Conservation (phyloP, 2,113 vertebrate species). For the Mugil cephalus region DNA sequence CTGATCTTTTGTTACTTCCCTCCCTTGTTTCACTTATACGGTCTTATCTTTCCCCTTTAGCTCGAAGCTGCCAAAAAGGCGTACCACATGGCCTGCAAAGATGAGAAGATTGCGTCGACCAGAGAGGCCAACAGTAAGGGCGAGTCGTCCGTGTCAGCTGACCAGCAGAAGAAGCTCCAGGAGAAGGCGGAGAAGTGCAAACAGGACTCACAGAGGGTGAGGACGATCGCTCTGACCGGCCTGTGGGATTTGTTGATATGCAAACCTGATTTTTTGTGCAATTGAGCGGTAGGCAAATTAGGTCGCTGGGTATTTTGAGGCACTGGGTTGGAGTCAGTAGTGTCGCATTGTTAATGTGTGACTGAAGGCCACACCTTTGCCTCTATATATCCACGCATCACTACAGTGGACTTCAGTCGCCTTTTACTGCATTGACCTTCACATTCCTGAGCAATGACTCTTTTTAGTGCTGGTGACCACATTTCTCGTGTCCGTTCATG, state of each 20-base stretch:
- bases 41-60: slow-evolving; percentile 73
- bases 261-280: not conserved
- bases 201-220: slow-evolving; percentile 94
- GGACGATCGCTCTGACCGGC: not conserved
- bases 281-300: slow-evolving; percentile 32
- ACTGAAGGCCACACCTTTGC: slow-evolving; percentile 35
- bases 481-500: slow-evolving; percentile 32
- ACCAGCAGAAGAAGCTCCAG: slow-evolving; percentile 95
- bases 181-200: slow-evolving; percentile 98
- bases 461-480: not conserved
- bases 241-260: not conserved
- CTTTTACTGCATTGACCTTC: slow-evolving; percentile 26
- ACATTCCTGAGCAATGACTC: not conserved
- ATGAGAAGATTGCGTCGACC: slow-evolving; percentile 91
- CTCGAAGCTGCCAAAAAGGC: slow-evolving; percentile 94
- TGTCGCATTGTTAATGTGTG: slow-evolving; percentile 39
- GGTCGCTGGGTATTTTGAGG: slow-evolving; percentile 18
- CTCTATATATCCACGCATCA: not conserved
- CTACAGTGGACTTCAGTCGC: slow-evolving; percentile 32
- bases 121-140: slow-evolving; percentile 92
- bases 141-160: slow-evolving; percentile 88
- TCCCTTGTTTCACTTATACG: not conserved
- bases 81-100: slow-evolving; percentile 95
- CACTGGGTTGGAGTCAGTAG: not conserved
- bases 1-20: not conserved